Conservation (phyloP, 2,113 vertebrate species). For the Hippotragus niger region DNA sequence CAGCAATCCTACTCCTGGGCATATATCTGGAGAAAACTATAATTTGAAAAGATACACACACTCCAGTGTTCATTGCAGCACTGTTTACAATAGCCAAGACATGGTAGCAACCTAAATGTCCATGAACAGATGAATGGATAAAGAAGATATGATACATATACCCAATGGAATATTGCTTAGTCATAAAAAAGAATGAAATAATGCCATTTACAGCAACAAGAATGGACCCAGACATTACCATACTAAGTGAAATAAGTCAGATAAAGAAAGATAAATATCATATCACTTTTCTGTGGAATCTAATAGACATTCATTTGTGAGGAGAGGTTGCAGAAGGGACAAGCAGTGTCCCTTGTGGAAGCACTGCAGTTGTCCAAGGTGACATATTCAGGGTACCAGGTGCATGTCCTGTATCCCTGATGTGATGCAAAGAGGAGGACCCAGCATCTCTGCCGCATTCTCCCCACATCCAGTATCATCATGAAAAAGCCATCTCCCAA, state of each 20-base stretch:
- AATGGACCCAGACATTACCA: neutral
- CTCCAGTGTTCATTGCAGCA: neutral
- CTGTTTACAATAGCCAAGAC: neutral
- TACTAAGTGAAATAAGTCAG: neutral
- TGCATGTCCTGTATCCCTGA: neutral
- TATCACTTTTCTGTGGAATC: neutral
- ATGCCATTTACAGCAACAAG: neutral
- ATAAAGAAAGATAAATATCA: neutral
- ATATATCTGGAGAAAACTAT: neutral
- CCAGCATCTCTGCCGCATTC: accelerated
- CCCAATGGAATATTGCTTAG: neutral
- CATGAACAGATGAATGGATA: neutral
- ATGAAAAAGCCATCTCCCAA: accelerated
- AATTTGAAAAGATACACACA: neutral
- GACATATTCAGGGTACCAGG: neutral
- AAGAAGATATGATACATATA: neutral
- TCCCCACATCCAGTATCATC: neutral
- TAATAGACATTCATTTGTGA: neutral
- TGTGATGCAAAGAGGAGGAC: accelerated
- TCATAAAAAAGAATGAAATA: neutral
- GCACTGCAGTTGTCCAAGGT: neutral
- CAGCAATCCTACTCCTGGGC: neutral
- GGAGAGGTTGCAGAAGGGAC: too few relatives aligned
- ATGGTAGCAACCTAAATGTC: neutral
- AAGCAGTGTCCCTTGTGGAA: accelerated